Conservation (phyloP, 2,888 invertebrate genomes). For the Lamellibrachia satsuma region DNA sequence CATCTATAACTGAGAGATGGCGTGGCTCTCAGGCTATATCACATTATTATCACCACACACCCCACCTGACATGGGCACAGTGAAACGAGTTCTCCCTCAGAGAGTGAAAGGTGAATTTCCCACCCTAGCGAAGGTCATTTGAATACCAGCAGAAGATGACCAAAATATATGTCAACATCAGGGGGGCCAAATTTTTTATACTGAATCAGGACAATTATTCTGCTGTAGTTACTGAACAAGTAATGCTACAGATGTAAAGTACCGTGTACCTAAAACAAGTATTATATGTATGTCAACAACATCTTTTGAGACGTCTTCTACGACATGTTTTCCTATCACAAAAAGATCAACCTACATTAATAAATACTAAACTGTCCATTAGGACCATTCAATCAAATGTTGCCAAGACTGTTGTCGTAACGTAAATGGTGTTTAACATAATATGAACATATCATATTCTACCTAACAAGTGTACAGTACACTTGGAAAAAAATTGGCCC, state of each 20-base stretch:
- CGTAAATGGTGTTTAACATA: neutral
- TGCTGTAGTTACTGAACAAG: neutral
- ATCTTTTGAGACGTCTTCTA: no score
- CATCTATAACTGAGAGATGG: neutral
- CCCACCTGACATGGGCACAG: neutral
- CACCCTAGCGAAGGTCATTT: neutral
- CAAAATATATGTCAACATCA: neutral
- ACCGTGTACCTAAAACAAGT: neutral
- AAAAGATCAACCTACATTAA: neutral
- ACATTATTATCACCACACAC: neutral
- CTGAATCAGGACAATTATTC: neutral
- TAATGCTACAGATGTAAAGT: neutral
- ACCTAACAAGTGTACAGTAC: no score
- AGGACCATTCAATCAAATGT: neutral
- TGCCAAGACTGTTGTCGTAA: neutral
- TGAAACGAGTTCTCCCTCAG: neutral
- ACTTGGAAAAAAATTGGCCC: no score
- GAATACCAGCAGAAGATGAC: neutral
- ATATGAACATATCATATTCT: neutral
- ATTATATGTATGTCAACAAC: no score
- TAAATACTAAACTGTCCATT: neutral
- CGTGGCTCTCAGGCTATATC: neutral
- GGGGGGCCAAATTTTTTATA: neutral
- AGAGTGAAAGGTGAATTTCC: neutral
- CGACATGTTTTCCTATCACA: neutral